Evolutionary conservation across 2,113 vertebrate genomes (phyloP).

Genomic region (Leptosomus discolor): DNA sequence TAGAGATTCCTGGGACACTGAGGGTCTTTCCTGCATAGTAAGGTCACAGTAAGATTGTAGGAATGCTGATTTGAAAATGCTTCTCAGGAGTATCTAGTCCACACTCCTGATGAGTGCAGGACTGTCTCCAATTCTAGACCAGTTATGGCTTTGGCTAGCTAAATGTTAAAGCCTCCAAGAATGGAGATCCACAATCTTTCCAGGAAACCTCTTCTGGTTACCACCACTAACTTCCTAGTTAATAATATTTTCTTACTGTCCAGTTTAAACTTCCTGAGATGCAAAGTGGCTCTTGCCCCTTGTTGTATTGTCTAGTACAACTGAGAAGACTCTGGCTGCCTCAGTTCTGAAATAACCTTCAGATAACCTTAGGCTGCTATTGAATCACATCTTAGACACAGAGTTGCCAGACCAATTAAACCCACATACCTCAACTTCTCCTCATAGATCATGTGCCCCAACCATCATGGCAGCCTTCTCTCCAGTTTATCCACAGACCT

Average conservation of each 20-base stretch:
- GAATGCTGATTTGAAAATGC: not conserved
- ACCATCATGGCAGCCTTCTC: not conserved
- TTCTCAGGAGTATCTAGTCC: not conserved
- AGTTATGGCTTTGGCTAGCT: not conserved
- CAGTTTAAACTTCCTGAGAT: not conserved
- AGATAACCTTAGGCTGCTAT: not conserved
- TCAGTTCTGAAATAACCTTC: not conserved
- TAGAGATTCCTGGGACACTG: not conserved
- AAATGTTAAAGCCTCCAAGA: not conserved
- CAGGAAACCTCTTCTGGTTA: not conserved
- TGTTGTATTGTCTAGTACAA: not conserved
- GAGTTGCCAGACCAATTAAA: not conserved
- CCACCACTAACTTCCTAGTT: not conserved
- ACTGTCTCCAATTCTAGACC: not conserved
- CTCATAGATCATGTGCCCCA: not conserved
- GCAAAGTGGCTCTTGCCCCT: not conserved
- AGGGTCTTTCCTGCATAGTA: not conserved
- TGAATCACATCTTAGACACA: not conserved
- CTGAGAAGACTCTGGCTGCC: not conserved
- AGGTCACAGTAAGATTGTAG: not conserved
- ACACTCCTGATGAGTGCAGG: not conserved
- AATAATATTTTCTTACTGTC: not conserved
- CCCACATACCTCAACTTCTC: accelerated
- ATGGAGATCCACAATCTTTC: not conserved
- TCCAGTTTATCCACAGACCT: not conserved